Base-by-base conservation (phyloP, 2,797 vertebrate species). In the Philypnodon macrostomus region DNA sequence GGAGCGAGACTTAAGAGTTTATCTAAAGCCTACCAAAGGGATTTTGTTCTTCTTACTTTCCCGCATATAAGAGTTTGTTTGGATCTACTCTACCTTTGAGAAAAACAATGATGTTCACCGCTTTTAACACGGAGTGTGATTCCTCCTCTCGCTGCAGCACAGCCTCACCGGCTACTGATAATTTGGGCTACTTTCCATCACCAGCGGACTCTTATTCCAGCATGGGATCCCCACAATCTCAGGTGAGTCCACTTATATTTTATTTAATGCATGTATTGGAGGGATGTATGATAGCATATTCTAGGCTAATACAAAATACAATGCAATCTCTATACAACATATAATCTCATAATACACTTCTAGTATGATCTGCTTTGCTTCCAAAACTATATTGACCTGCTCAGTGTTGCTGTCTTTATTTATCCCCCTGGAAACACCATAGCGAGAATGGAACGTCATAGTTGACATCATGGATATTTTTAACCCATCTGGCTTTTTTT, bases 131-230 rank as follows among this genome's bases (percentile, higher is more conserved):
- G 52, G 95, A 98, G 39, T 93, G 94, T 73, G 96, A 97, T 63
- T 78, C 93, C 4, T 95, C 94, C 49, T 98, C 96, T 23, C 95
- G 95, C 76, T 96, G 94, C 88, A 97, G 95, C 86, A 96, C 93
- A 58, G 94, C 95, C 50, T 98, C 95, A 30, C 94, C 95, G 12
- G 90, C 91, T 12, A 91, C 83, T 36, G 94, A 97, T 67, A 94
- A 81, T 21, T 70, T 91, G 44, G 89, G 85, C 39, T 95, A 95
- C 58, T 95, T 92, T 44, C 90, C 91, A 0, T 96, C 95, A 2
- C 94, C 94, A 1, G 90, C 91, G 0, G 93, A 91, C 45, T 96
- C 94, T 7, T 95, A 93, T 66, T 95, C 93, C 45, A 96, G 92
- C 80, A 79, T 94, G 77, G 93, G 89, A 9, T 95, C 94, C 1